Percentiles rank a stretch among this genome's conserved stretches.
Evolutionary conservation across 2,797 vertebrate species (phyloP).

Genomic region (Harpagifer antarcticus): DNA sequence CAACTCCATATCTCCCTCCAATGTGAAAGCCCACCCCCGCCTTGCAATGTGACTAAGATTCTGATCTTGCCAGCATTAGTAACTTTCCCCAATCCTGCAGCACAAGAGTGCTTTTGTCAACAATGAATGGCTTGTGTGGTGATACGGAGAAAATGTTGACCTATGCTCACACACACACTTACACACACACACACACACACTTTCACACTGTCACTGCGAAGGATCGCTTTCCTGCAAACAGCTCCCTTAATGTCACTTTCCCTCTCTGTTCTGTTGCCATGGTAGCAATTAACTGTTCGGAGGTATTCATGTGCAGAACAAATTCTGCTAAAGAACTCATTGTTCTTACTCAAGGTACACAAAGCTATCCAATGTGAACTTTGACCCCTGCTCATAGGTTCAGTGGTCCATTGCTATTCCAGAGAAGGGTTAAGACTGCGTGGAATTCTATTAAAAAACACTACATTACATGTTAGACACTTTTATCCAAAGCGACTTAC

Average conservation of each 20-base stretch:
- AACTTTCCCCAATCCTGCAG: conserved; percentile 61
- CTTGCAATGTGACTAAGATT: conserved; percentile 68
- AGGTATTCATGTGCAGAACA: conserved; percentile 61
- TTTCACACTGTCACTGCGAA: conserved; percentile 54
- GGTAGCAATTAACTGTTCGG: conserved; percentile 66
- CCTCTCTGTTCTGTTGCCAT: conserved; percentile 65
- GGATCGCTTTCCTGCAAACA: conserved; percentile 48
- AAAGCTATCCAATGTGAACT: conserved; percentile 60
- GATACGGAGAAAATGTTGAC: conserved; percentile 61
- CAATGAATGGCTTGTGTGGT: conserved; percentile 47
- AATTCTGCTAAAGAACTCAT: conserved; percentile 56
- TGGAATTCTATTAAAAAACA: conserved; percentile 60
- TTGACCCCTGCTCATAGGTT: conserved; percentile 60
- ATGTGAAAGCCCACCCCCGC: conserved; percentile 39
- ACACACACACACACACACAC: conserved; percentile 23
- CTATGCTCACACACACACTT: conserved; percentile 31
- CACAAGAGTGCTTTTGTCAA: conserved; percentile 71
- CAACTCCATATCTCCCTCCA: conserved; percentile 24
- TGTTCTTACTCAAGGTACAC: conserved; percentile 62
- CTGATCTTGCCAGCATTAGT: conserved; percentile 63
- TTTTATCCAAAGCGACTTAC: too few species aligned
- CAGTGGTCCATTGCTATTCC: conserved; percentile 53
- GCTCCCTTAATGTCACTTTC: conserved; percentile 63
- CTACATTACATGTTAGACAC: too few species aligned
- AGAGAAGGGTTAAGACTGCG: conserved; percentile 59